A percentile compares a stretch with the other conserved stretches of the same genome.
phyloP scores from a whole-genome alignment of 2,888 invertebrate genomes.

The Melikaiella ostensackeni region DNA sequence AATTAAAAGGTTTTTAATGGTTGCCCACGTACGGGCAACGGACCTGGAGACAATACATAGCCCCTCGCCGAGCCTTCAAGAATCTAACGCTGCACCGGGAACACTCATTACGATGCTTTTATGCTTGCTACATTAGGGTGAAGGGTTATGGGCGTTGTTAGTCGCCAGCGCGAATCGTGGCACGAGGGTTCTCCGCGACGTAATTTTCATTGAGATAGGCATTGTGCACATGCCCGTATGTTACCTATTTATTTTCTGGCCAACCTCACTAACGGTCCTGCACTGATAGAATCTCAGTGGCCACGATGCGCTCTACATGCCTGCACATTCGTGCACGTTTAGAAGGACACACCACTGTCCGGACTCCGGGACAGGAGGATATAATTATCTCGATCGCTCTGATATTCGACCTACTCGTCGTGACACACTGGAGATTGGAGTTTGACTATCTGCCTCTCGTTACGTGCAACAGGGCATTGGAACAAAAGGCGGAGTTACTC shows the following conservation, averaged over 20 bases:
- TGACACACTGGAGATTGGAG: slow-evolving; percentile 35
- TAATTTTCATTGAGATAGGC: slow-evolving; percentile 35
- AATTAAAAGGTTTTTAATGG: slow-evolving; percentile 48
- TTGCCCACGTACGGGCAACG: slow-evolving; percentile 18
- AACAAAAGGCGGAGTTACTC: slow-evolving; percentile 37
- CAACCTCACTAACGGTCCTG: slow-evolving; percentile 26
- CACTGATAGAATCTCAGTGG: slow-evolving; percentile 24
- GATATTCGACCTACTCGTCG: slow-evolving; percentile 40
- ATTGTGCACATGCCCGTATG: slow-evolving; percentile 11
- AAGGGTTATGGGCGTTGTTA: slow-evolving; percentile 40
- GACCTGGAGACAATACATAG: slow-evolving; percentile 14
- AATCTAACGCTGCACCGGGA: background rate
- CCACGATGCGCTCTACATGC: background rate
- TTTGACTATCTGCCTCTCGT: slow-evolving; percentile 37
- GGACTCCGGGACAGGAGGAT: slow-evolving; percentile 17
- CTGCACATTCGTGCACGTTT: slow-evolving; percentile 24
- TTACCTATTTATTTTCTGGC: slow-evolving; percentile 27
- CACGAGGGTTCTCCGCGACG: slow-evolving; percentile 10
- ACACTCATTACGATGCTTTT: slow-evolving; percentile 39
- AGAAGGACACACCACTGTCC: slow-evolving; percentile 35
- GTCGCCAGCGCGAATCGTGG: slow-evolving; percentile 13
- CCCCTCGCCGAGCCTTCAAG: background rate
- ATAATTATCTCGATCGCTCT: slow-evolving; percentile 39
- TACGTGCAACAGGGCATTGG: slow-evolving; percentile 39
- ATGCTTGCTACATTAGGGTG: slow-evolving; percentile 39